phyloP scores from a whole-genome alignment of 1,140 invertebrate species.

The Saccostrea glomerata region DNA sequence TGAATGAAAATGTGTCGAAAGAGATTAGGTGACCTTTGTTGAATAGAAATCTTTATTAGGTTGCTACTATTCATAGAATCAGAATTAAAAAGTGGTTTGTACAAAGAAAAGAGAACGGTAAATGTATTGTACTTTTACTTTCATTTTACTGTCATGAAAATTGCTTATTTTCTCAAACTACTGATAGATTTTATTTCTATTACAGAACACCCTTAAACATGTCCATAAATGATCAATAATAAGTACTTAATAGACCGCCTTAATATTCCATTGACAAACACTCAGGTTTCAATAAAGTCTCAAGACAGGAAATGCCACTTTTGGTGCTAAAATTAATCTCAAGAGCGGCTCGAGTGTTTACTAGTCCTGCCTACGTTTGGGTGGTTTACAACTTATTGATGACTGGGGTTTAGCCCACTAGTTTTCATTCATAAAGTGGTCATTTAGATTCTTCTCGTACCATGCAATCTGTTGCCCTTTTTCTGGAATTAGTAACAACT shows the following conservation, averaged over 20 bases:
- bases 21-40: background rate
- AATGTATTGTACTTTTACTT: background rate
- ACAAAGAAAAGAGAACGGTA: background rate
- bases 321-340: conserved; percentile 36
- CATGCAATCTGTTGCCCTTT: too few relatives aligned
- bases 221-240: conserved; percentile 22
- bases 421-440: conserved; percentile 12
- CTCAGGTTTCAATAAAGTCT: conserved; percentile 24
- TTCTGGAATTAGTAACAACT: too few relatives aligned
- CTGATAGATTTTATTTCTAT: too few relatives aligned
- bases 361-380: background rate
- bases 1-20: conserved; percentile 31
- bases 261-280: conserved; percentile 12
- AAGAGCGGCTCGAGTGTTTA: background rate
- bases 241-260: background rate
- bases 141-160: background rate
- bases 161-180: background rate
- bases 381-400: conserved; percentile 9
- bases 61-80: too few relatives aligned
- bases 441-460: background rate
- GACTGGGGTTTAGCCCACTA: background rate
- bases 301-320: conserved; percentile 18
- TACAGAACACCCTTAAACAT: background rate
- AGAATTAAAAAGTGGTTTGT: too few relatives aligned
- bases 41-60: too few relatives aligned